Conservation (phyloP, 2,888 invertebrate genomes). For the Euspilapteryx auroguttella region DNA sequence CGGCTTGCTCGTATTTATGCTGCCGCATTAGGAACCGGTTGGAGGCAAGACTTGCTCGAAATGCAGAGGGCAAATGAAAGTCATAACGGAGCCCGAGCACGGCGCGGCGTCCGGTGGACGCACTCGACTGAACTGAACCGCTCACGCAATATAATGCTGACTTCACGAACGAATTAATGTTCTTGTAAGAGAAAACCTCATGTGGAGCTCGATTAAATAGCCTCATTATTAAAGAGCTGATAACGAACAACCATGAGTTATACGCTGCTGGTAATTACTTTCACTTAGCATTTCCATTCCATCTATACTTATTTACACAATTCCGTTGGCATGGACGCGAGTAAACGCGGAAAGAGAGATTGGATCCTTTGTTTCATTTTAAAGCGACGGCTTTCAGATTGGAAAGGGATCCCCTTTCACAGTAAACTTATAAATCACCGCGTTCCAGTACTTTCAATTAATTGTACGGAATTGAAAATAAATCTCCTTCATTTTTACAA, state of each 20-base stretch:
- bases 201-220: too few relatives aligned
- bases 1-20: slow-evolving; percentile 25
- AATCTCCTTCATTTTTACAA: background rate
- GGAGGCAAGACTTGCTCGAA: slow-evolving; percentile 15
- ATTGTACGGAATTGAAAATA: slow-evolving; percentile 12
- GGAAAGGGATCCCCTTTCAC: slow-evolving; percentile 15
- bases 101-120: too few relatives aligned
- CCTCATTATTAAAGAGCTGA: too few relatives aligned
- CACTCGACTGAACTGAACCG: too few relatives aligned
- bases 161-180: too few relatives aligned
- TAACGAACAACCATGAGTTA: too few relatives aligned
- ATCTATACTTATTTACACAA: too few relatives aligned
- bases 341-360: background rate
- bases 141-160: too few relatives aligned
- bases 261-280: too few relatives aligned
- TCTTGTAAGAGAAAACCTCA: too few relatives aligned
- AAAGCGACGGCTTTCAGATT: slow-evolving; percentile 16
- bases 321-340: too few relatives aligned
- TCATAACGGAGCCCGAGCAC: slow-evolving; percentile 32
- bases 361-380: slow-evolving; percentile 17
- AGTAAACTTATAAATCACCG: slow-evolving; percentile 27
- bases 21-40: slow-evolving; percentile 24
- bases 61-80: slow-evolving; percentile 38
- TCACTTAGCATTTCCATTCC: too few relatives aligned
- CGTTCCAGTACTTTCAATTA: slow-evolving; percentile 20